Base-by-base conservation (phyloP, 2,797 vertebrate species). In the Todus mexicanus region DNA sequence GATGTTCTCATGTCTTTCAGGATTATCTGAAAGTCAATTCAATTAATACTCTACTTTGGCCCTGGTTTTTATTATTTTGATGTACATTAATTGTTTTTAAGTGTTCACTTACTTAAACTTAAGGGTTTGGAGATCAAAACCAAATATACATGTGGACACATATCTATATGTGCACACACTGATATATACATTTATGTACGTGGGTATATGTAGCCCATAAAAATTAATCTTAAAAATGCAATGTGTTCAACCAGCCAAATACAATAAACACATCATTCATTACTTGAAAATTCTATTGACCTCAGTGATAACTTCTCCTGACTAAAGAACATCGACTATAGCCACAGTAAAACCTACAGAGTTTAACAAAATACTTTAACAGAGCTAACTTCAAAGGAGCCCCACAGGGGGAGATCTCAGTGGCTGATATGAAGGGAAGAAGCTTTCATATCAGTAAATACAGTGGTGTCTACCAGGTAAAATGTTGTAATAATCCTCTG, bases 31-130 rank as follows among this genome's bases (percentile, higher is more conserved):
- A 94, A 65, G 81, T 59, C 75, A 94, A 93, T 89, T 85, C 50
- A 94, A 90, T 51, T 57, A 53, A 93, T 75, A 84, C 21, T 83
- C 95, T 92, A 80, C 54, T 94, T 96, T 95, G 77, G 47, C 65
- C 31, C 25, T 69, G 37, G 5, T 76, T 85, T 88, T 54, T 60
- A 81, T 5, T 71, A 61, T 91, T 96, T 87, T 78, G 50, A 88
- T 78, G 53, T 75, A 82, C 65, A 57, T 89, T 89, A 89, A 86
- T 82, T 77, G 42, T 66, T 86, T 96, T 92, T 69, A 94, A 92
- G 37, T 65, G 64, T 72, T 94, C 42, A 84, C 50, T 91, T 88
- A 81, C 89, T 95, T 48, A 93, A 96, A 96, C 86, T 64, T 79
- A 23, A 72, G 74, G 11, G 22, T 42, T 84, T 79, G 23, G 64